These are phyloP conservation scores for Sycophaga agraensis DNA, from an alignment of 1,140 invertebrate genomes.

Conservation along the genomic window DNA sequence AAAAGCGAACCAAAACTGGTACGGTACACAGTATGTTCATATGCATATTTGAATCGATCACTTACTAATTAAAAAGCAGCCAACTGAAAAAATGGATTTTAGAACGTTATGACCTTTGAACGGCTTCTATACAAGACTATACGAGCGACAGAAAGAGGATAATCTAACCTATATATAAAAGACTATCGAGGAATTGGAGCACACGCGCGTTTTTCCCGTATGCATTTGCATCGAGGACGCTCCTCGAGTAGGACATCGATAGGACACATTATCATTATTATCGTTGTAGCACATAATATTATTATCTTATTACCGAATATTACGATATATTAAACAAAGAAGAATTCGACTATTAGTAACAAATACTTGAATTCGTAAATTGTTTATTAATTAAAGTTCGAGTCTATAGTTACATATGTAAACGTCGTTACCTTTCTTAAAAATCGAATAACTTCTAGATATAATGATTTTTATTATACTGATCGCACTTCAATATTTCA, in stretches of 20 bases:
- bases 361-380: background rate
- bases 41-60: background rate
- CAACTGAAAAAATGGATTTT: background rate
- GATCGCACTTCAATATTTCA: background rate
- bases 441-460: background rate
- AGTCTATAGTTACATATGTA: too few species aligned
- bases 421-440: background rate
- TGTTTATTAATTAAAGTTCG: background rate
- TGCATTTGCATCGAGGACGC: background rate
- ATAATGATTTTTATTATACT: background rate
- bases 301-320: conserved; percentile 8
- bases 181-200: conserved; percentile 14
- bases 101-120: background rate
- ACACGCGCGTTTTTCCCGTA: background rate
- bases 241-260: background rate
- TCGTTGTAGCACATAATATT: background rate
- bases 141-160: too few species aligned
- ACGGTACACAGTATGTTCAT: too few species aligned
- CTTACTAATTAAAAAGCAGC: background rate
- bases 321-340: background rate
- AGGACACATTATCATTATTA: conserved; percentile 11
- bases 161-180: background rate
- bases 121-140: background rate
- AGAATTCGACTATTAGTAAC: background rate
- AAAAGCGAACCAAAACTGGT: too few species aligned